Evolutionary conservation across 2,113 vertebrate genomes (phyloP).

Genomic region (Cephalopholis sonnerati): DNA sequence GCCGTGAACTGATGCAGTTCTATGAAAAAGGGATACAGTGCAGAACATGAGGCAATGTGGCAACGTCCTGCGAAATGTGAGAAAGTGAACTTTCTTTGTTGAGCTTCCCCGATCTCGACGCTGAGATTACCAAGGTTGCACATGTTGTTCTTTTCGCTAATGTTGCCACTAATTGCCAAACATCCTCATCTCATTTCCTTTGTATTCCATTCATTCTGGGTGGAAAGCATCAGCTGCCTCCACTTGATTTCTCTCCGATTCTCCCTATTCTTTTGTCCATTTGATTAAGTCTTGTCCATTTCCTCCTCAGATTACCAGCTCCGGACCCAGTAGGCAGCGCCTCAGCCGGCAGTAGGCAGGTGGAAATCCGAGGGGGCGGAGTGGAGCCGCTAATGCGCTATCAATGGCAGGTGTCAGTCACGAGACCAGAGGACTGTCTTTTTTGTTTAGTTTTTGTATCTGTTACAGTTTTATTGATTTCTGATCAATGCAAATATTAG

Average conservation of each 20-base stretch:
- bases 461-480: slow-evolving; percentile 64
- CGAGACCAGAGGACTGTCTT: slow-evolving; percentile 63
- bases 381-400: slow-evolving; percentile 61
- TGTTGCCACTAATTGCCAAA: slow-evolving; percentile 79
- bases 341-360: slow-evolving; percentile 61
- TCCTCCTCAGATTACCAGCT: slow-evolving; percentile 87
- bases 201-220: slow-evolving; percentile 73
- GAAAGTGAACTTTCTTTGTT: slow-evolving; percentile 68
- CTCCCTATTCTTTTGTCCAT: slow-evolving; percentile 66
- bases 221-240: slow-evolving; percentile 80
- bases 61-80: slow-evolving; percentile 76
- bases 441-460: slow-evolving; percentile 54
- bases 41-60: slow-evolving; percentile 73
- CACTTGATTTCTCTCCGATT: slow-evolving; percentile 67
- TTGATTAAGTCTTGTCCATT: slow-evolving; percentile 82
- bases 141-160: slow-evolving; percentile 75
- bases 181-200: slow-evolving; percentile 82
- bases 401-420: slow-evolving; percentile 75
- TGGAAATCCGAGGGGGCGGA: slow-evolving; percentile 67
- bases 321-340: slow-evolving; percentile 84
- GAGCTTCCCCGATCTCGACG: slow-evolving; percentile 51
- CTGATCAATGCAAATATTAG: slow-evolving; percentile 71
- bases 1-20: slow-evolving; percentile 60
- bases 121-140: slow-evolving; percentile 66
- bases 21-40: slow-evolving; percentile 76